Evolutionary conservation across 2,888 invertebrate species (phyloP), one percentile per base, ranked within the genome.

Genomic region (Dryadula phaetusa): DNA sequence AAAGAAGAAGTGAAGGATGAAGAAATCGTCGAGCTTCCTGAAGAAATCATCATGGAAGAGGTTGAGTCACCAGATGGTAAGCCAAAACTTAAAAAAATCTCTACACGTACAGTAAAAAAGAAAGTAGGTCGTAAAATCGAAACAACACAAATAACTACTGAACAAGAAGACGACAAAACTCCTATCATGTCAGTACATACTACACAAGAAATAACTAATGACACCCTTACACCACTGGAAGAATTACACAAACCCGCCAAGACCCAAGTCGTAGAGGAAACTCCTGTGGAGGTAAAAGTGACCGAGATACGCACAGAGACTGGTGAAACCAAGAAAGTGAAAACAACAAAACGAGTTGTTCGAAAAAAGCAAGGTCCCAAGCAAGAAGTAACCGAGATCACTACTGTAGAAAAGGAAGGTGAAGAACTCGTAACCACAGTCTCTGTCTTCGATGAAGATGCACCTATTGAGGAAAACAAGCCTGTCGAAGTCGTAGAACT

Each of bases 121-220:
- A 80, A 79, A 49, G 79, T 80, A 66, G 85, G 82, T 58, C 82
- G 75, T 2, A 76, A 72, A 32, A 42, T 72, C 0, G 74, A 75
- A 70, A 74, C 74, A 0, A 77, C 76, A 70, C 37, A 60, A 53
- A 62, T 65, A 66, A 18, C 7, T 28, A 75, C 67, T 69, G 72
- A 34, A 62, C 73, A 74, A 73, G 72, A 88, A 83, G 77, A 91
- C 79, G 79, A 89, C 79, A 88, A 88, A 65, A 20, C 78, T 54
- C 77, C 83, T 14, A 70, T 82, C 47, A 75, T 80, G 37, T 74
- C 78, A 46, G 62, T 71, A 58, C 71, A 72, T 56, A 66, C 60
- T 20, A 71, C 70, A 4, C 61, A 74, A 18, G 69, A 75, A 44
- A 14, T 67, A 8, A 58, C 61, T 3, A 75, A 77, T 4, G 74